Base-by-base conservation (phyloP, 2,888 invertebrate genomes). In the Luperina testacea region DNA sequence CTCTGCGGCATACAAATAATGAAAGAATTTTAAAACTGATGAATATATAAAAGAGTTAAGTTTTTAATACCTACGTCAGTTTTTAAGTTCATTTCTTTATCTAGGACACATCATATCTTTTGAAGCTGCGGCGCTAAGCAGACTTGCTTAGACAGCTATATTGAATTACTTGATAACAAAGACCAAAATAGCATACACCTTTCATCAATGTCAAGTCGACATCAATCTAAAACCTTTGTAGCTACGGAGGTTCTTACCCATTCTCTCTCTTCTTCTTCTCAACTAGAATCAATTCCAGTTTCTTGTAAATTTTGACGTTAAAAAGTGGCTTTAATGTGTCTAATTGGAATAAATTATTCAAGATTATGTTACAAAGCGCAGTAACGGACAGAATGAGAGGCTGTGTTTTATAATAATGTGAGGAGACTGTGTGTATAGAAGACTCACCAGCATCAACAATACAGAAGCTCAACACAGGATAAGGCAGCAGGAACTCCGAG, bases 391-490 rank as follows among this genome's bases (percentile, higher is more conserved):
- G 9, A 27, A 61, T 32, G 7, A 17, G 42, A 51, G 1, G 9
- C 5, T 15, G 42, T 27, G 11, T 45, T 59, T 45, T 38, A 65
- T 70, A 45, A 61, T 32, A 24, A 27, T 24, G 13, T 32, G 24
- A 32, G 3, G 2, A n/a, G n/a, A n/a, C n/a, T n/a, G 17, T 45
- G 9, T 53, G 0, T 27, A 68, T 17, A 48, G 65, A 1, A 32
- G 2, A 89, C 92, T 88, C 92, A 94, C 97, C 97, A 0, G 99
- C 98, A 91, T 98, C 98, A 4, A 98, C 97, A 86, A 99, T 98
- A 78, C 98, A 98, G 93, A 99, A 98, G 91, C 99, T 99, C 70
- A 99, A 96, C 89, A 99, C 98, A 0, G 99, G 98, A 88, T 98
- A 98, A 0, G 98, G 98, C 72, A 99, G 95, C 71, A 98, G 97